phyloP scores from a whole-genome alignment of 2,888 invertebrate species.

The Zootermopsis nevadensis region DNA sequence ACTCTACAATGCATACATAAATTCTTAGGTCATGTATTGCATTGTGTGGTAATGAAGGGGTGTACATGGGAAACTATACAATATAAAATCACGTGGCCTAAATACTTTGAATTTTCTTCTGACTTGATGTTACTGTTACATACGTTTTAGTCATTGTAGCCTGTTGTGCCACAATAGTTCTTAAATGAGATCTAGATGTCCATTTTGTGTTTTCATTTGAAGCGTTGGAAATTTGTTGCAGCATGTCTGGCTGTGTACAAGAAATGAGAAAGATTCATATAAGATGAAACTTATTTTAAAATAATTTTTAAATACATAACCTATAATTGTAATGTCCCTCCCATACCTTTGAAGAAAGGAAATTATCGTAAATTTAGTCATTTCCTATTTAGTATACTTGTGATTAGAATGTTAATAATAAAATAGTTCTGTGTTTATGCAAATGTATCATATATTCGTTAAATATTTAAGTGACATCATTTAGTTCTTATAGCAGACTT shows the following conservation, averaged over 20 bases:
- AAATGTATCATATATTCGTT: conserved; percentile 34
- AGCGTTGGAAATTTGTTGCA: conserved; percentile 11
- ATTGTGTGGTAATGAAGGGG: neutral
- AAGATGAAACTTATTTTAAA: conserved; percentile 29
- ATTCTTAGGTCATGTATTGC: conserved; percentile 2
- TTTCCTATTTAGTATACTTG: conserved; percentile 22
- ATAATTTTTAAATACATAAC: conserved; percentile 21
- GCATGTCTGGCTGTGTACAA: conserved; percentile 14
- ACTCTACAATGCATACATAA: neutral
- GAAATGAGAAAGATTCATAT: neutral
- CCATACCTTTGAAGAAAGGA: neutral
- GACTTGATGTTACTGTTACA: conserved; percentile 45
- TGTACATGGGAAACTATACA: conserved; percentile 26
- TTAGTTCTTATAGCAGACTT: neutral
- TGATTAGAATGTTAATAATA: conserved; percentile 25
- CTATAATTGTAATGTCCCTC: conserved; percentile 17
- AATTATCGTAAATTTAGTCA: neutral
- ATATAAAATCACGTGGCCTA: conserved; percentile 51
- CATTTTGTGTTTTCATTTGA: conserved; percentile 42
- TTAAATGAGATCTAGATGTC: conserved; percentile 44
- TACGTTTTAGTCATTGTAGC: conserved; percentile 45
- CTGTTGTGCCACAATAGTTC: conserved; percentile 42
- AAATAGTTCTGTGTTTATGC: conserved; percentile 24
- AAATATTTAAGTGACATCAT: neutral
- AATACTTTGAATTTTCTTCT: conserved; percentile 50